These are phyloP conservation scores for Hyla sarda DNA, from an alignment of 2,113 vertebrate species.

Conservation along the genomic window DNA sequence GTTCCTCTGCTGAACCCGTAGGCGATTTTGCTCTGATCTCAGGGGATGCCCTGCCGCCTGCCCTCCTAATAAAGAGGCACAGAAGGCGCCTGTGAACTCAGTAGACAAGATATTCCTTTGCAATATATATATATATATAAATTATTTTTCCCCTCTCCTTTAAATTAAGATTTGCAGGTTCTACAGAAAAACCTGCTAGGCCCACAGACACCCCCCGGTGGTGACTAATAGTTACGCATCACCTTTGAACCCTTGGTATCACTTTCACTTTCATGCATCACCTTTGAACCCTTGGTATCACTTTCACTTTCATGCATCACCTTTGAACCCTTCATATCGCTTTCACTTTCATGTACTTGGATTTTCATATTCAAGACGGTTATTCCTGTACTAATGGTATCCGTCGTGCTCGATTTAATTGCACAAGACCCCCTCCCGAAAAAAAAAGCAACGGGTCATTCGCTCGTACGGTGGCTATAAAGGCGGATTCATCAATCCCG, in stretches of 20 bases:
- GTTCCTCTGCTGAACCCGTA: neutral
- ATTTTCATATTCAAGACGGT: neutral
- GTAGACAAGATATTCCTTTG: neutral
- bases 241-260: too few species aligned
- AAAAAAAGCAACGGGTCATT: neutral
- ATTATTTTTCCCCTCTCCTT: neutral
- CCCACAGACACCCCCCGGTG: too few species aligned
- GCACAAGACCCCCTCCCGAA: neutral
- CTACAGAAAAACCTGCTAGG: too few species aligned
- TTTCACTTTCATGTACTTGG: neutral
- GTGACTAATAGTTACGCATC: neutral
- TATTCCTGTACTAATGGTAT: neutral
- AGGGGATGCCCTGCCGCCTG: neutral
- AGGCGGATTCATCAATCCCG: neutral
- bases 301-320: neutral
- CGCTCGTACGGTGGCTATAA: too few species aligned
- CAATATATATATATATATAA: too few species aligned
- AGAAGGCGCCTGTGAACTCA: neutral
- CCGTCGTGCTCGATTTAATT: neutral
- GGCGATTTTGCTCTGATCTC: neutral
- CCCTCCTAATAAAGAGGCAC: neutral
- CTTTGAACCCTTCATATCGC: too few species aligned
- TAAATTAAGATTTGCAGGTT: neutral
- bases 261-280: neutral
- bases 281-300: too few species aligned